These are phyloP conservation scores for Sturmia bella DNA, from an alignment of 2,888 invertebrate genomes.

Conservation along the genomic window DNA sequence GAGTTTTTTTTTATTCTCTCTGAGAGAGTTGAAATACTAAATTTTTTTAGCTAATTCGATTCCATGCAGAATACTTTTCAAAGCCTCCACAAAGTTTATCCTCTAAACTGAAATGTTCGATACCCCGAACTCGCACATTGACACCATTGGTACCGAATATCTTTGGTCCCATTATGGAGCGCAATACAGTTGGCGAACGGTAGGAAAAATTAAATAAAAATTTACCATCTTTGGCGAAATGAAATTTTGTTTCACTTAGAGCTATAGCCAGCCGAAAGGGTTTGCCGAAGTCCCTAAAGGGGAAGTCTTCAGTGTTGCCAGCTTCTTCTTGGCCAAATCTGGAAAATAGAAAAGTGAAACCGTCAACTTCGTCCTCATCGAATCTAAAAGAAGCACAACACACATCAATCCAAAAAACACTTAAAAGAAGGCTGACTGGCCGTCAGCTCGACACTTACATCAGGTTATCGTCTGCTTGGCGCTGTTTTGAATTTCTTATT, in stretches of 20 bases:
- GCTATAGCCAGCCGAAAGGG: conserved; percentile 56
- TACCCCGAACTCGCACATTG: conserved; percentile 30
- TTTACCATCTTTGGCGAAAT: conserved; percentile 57
- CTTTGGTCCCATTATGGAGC: conserved; percentile 49
- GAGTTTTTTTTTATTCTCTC: neutral
- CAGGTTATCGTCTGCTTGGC: conserved; percentile 38
- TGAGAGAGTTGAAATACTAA: too few relatives aligned
- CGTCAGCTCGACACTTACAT: conserved; percentile 29
- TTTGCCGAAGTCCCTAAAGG: conserved; percentile 47
- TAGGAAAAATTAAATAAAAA: conserved; percentile 43
- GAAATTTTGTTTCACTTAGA: conserved; percentile 39
- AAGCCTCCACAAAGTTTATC: conserved; percentile 40
- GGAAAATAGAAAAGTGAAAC: conserved; percentile 48
- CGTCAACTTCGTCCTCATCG: conserved; percentile 49
- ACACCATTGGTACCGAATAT: conserved; percentile 59
- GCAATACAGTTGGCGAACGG: conserved; percentile 44
- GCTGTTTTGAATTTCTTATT: conserved; percentile 46
- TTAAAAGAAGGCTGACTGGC: neutral
- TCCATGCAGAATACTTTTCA: conserved; percentile 27
- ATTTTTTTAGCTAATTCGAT: neutral
- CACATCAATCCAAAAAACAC: neutral
- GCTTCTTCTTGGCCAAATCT: conserved; percentile 52
- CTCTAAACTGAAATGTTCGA: conserved; percentile 39
- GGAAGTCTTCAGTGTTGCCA: conserved; percentile 25
- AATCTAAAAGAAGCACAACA: conserved; percentile 34